Percentiles rank a stretch among this genome's conserved stretches.
These are phyloP conservation scores for Mesochorus sp. DNA, from an alignment of 2,888 invertebrate species.

Conservation along the genomic window DNA sequence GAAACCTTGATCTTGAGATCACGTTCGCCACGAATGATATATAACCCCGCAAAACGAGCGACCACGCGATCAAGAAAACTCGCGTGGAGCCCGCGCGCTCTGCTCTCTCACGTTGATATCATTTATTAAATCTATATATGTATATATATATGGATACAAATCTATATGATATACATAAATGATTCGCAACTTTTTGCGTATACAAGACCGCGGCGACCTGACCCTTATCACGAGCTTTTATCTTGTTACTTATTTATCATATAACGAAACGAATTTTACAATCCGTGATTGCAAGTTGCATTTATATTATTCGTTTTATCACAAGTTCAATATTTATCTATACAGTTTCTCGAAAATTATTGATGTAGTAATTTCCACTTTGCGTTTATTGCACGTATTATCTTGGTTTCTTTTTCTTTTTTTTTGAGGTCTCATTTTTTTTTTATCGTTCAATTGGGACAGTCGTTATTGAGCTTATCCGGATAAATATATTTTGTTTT, in stretches of 20 bases:
- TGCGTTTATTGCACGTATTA: background rate
- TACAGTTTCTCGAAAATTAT: background rate
- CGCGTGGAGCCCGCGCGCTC: too few relatives aligned
- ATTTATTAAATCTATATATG: background rate
- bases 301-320: background rate
- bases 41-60: background rate
- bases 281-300: background rate
- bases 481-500: background rate
- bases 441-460: too few relatives aligned
- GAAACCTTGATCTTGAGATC: slow-evolving; percentile 73
- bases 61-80: slow-evolving; percentile 1
- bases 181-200: background rate
- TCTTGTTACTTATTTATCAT: background rate
- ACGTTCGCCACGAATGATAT: slow-evolving; percentile 59
- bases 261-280: background rate
- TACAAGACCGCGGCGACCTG: background rate
- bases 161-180: background rate
- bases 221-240: background rate
- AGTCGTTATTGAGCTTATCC: too few relatives aligned
- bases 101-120: background rate
- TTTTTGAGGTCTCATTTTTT: too few relatives aligned
- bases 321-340: background rate
- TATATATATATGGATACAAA: background rate
- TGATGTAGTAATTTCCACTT: background rate
- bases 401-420: too few relatives aligned